Evolutionary conservation across 2,888 invertebrate species (phyloP).

Genomic region (Caenorhabditis sinica): DNA sequence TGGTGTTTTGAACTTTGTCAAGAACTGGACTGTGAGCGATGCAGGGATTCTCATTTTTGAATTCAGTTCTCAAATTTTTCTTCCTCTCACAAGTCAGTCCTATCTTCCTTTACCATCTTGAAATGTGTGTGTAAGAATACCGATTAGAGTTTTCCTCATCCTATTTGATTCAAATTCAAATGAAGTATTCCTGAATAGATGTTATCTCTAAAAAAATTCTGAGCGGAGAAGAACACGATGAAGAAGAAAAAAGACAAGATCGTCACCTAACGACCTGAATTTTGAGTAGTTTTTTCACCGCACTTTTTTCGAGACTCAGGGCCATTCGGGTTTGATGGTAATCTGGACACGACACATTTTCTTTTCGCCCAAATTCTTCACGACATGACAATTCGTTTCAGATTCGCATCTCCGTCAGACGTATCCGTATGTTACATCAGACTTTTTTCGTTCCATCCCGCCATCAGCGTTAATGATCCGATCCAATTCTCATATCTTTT

Average conservation of each 20-base stretch:
- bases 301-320: constrained; percentile 20
- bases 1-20: constrained; percentile 9
- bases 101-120: not conserved
- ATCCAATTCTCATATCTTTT: constrained; percentile 12
- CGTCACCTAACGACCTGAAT: constrained; percentile 18
- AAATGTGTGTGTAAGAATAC: not conserved
- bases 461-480: constrained; percentile 29
- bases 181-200: not conserved
- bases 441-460: constrained; percentile 43
- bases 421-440: constrained; percentile 56
- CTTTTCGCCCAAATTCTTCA: not conserved
- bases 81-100: not conserved
- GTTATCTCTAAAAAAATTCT: not conserved
- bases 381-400: constrained; percentile 56
- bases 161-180: not conserved
- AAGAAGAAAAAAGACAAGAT: not conserved
- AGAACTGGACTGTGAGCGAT: too few relatives aligned
- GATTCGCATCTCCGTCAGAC: constrained; percentile 58
- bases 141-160: not conserved
- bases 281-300: constrained; percentile 12
- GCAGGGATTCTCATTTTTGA: not conserved
- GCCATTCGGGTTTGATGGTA: constrained; percentile 33
- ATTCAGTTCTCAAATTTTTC: not conserved
- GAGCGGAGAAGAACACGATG: too few relatives aligned
- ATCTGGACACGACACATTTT: constrained; percentile 5